Evolutionary conservation across 2,113 vertebrate species (phyloP), one percentile per base, ranked within the genome.

Genomic region (Cyphomyrus plagiostoma): DNA sequence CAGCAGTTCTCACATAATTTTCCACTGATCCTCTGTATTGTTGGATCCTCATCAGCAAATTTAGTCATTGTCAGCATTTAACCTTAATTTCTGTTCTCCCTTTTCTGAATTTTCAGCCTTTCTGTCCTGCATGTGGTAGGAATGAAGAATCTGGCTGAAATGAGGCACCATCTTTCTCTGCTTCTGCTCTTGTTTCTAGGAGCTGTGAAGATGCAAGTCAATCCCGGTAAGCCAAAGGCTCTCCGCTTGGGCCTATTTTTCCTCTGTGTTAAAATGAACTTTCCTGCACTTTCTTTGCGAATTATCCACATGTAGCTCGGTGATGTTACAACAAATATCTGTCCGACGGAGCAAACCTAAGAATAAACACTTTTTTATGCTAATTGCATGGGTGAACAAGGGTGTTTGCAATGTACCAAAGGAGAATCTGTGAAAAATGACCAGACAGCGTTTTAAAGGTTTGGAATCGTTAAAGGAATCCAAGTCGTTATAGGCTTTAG

Each of bases 151-250:
- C 91, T 91, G 88, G 93, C 92, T 91, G 93, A 92, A 91, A 96
- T 96, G 96, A 95, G 94, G 93, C 93, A 88, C 92, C 92, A 90
- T 92, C 93, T 95, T 17, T 92, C 95, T 83, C 92, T 97, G 88
- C 91, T 97, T 92, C 91, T 98, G 89, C 94, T 97, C 91, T 92
- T 92, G 2, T 1, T 96, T 90, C 93, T 93, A 0, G 92, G 84
- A 90, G 90, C 92, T 5, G 94, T 91, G 1, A 94, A 90, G 88
- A 95, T 97, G 11, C 98, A 99, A 94, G 98, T 99, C 91, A 99
- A 98, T 92, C 97, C 98, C 80, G 97, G 98, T 99, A 95, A 95
- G 91, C 30, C 4, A 62, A 7, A 2, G 10, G 13, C 5, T 39
- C 30, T 80, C 17, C 2, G 6, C 35, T 19, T 80, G n/a, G 26